Evolutionary conservation across 2,888 invertebrate genomes (phyloP).

Genomic region (Caenorhabditis doughertyi): DNA sequence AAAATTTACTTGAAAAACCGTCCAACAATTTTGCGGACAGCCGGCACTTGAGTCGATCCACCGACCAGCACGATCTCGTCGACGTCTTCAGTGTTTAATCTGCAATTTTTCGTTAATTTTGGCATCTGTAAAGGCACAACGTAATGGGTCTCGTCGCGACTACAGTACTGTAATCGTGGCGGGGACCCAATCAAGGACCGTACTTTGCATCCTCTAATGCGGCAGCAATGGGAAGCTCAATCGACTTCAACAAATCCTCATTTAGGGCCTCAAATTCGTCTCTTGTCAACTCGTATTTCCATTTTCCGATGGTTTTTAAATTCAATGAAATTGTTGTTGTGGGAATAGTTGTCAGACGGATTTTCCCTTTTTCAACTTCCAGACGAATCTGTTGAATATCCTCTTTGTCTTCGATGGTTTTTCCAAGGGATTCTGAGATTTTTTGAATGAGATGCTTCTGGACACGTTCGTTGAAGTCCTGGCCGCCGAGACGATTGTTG

Average conservation of each 20-base stretch:
- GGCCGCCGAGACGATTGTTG: conserved; percentile 85
- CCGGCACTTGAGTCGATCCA: conserved; percentile 85
- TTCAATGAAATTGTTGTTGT: conserved; percentile 80
- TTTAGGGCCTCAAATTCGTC: conserved; percentile 84
- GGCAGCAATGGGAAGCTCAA: conserved; percentile 84
- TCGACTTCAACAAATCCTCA: conserved; percentile 84
- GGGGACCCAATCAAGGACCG: too few species aligned
- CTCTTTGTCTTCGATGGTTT: conserved; percentile 83
- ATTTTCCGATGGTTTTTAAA: conserved; percentile 82
- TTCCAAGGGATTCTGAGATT: conserved; percentile 81
- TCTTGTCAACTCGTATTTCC: conserved; percentile 82
- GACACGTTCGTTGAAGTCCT: conserved; percentile 85
- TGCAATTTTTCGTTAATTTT: background rate
- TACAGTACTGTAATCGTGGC: too few species aligned
- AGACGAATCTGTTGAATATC: conserved; percentile 84
- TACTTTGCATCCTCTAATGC: conserved; percentile 83
- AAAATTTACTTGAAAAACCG: conserved; percentile 83
- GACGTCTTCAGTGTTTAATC: conserved; percentile 79
- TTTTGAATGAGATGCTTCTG: conserved; percentile 81
- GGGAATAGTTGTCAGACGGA: conserved; percentile 74
- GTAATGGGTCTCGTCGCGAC: too few species aligned
- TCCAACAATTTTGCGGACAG: conserved; percentile 84
- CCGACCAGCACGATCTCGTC: conserved; percentile 85
- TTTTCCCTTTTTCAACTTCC: conserved; percentile 84
- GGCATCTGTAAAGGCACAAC: too few species aligned